These are phyloP conservation scores for Synchiropus splendidus DNA, from an alignment of 2,113 vertebrate genomes.

Conservation along the genomic window DNA sequence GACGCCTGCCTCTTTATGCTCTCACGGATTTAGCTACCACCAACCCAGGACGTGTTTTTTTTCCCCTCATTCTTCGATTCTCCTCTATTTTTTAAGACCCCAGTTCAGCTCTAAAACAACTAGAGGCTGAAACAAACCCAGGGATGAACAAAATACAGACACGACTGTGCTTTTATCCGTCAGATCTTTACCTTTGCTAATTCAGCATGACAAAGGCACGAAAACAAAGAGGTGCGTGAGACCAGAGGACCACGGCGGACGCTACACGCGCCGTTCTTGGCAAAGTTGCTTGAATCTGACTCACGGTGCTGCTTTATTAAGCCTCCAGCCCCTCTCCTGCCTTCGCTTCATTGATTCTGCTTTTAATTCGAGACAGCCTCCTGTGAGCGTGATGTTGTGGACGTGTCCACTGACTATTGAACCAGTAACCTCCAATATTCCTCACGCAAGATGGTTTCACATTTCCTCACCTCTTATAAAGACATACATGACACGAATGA, in stretches of 20 bases:
- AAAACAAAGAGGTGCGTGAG: no score
- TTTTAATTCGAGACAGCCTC: slow-evolving; percentile 5
- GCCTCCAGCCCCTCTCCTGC: slow-evolving; percentile 4
- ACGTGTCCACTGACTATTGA: background rate
- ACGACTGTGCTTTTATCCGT: no score
- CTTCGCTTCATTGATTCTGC: background rate
- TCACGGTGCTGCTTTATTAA: slow-evolving; percentile 11
- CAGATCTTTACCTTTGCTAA: no score
- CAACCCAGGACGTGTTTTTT: slow-evolving; percentile 48
- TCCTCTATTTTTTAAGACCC: slow-evolving; percentile 55
- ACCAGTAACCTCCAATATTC: background rate
- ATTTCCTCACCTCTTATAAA: background rate
- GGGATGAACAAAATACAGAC: slow-evolving; percentile 53
- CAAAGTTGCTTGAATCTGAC: slow-evolving; percentile 14
- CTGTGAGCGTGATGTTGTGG: background rate
- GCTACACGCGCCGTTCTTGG: slow-evolving; percentile 27
- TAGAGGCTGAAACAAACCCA: slow-evolving; percentile 57
- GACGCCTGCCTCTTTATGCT: slow-evolving; percentile 74
- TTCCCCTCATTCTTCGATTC: slow-evolving; percentile 29
- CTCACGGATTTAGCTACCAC: slow-evolving; percentile 72
- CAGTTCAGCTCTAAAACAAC: slow-evolving; percentile 57
- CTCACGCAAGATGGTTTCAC: background rate
- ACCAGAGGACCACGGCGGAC: slow-evolving; percentile 44
- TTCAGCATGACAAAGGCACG: no score
- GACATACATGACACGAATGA: no score